Percentiles rank a stretch among this genome's conserved stretches.
Conservation (phyloP, 2,113 vertebrate genomes). For the Rhineura floridana region DNA sequence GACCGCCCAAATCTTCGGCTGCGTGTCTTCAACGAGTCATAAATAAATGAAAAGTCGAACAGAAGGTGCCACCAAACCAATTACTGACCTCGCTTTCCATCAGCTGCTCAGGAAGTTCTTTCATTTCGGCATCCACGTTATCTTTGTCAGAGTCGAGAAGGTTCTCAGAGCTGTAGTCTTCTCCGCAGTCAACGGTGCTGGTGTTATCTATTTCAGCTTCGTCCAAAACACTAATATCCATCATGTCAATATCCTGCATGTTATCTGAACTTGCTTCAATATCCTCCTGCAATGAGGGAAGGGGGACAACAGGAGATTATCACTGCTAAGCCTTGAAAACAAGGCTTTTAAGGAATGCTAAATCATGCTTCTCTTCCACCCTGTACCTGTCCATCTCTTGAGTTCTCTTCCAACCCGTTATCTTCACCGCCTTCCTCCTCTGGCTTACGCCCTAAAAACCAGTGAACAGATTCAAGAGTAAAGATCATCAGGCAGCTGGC, state of each 20-base stretch:
- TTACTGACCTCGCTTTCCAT: conserved; percentile 76
- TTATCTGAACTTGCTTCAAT: conserved; percentile 81
- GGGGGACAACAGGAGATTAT: background rate
- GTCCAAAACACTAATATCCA: conserved; percentile 87
- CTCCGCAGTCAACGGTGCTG: conserved; percentile 73
- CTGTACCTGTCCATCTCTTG: conserved; percentile 86
- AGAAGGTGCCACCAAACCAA: conserved; percentile 38
- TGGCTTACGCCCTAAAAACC: conserved; percentile 77
- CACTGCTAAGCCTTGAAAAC: background rate
- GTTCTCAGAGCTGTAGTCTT: conserved; percentile 77
- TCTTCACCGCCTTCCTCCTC: conserved; percentile 89
- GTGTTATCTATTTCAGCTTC: conserved; percentile 85
- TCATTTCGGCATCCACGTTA: conserved; percentile 66
- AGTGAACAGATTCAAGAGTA: background rate
- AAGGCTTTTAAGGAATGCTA: background rate
- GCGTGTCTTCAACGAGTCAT: too few relatives aligned
- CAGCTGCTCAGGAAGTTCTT: conserved; percentile 68
- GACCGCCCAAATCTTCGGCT: conserved; percentile 14
- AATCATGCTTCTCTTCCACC: background rate
- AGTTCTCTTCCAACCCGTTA: conserved; percentile 87
- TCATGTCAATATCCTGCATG: conserved; percentile 87
- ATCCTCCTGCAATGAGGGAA: conserved; percentile 77
- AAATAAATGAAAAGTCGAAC: background rate
- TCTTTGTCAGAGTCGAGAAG: conserved; percentile 77
- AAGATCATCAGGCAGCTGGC: background rate